phyloP scores from a whole-genome alignment of 2,888 invertebrate genomes.

The Mesoligia furuncula region DNA sequence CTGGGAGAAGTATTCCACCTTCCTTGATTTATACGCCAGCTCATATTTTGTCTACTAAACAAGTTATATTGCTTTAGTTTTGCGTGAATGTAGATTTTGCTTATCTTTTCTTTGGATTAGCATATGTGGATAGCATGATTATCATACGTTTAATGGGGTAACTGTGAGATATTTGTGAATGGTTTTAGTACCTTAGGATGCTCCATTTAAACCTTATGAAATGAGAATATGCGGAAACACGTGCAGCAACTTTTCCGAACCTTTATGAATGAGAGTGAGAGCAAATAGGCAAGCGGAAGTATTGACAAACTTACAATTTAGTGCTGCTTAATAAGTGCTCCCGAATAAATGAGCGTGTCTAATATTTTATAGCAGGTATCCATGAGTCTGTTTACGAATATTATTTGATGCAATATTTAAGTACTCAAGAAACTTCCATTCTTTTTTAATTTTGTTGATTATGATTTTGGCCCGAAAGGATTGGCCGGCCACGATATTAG shows the following conservation, averaged over 20 bases:
- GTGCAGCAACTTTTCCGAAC: conserved; percentile 20
- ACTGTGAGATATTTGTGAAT: conserved; percentile 20
- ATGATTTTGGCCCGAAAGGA: background rate
- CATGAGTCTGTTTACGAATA: background rate
- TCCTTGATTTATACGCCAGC: conserved; percentile 67
- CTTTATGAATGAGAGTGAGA: conserved; percentile 29
- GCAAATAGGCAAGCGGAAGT: conserved; percentile 21
- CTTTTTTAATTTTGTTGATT: background rate
- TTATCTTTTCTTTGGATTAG: conserved; percentile 33
- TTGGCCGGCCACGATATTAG: background rate
- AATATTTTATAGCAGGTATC: too few relatives aligned
- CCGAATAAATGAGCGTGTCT: conserved; percentile 5
- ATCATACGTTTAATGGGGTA: conserved; percentile 17
- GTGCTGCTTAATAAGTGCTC: background rate
- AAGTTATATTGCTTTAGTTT: conserved; percentile 55
- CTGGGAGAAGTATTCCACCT: conserved; percentile 68
- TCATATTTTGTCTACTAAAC: conserved; percentile 66
- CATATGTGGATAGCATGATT: conserved; percentile 22
- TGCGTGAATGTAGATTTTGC: conserved; percentile 15
- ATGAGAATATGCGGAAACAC: conserved; percentile 33
- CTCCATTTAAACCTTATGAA: conserved; percentile 14
- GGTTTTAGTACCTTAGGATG: conserved; percentile 1
- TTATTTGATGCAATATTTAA: background rate
- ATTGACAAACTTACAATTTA: conserved; percentile 7
- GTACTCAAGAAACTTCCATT: background rate